Percentiles rank a stretch among this genome's conserved stretches.
phyloP scores from a whole-genome alignment of 2,797 vertebrate genomes.

The Salmo trutta region DNA sequence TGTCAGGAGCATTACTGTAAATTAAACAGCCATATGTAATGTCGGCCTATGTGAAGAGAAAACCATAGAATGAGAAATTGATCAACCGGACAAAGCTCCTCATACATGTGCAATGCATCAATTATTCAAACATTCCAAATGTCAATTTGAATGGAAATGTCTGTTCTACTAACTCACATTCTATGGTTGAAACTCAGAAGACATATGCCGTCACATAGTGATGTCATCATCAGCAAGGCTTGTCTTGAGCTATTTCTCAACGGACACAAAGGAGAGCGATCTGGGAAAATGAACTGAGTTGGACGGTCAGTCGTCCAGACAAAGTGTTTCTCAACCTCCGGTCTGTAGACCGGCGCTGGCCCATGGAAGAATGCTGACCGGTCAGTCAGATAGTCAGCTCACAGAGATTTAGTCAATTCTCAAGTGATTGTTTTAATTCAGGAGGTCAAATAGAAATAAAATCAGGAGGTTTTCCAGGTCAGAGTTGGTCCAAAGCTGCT shows the following conservation, averaged over 20 bases:
- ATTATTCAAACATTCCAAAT: neutral
- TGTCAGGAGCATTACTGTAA: too few species aligned
- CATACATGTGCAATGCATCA: neutral
- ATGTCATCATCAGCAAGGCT: slow-evolving; percentile 1
- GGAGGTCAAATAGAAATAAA: too few species aligned
- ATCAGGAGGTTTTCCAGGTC: too few species aligned
- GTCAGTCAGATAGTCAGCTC: neutral
- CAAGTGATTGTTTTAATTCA: too few species aligned
- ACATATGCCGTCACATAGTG: neutral
- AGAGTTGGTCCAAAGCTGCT: too few species aligned
- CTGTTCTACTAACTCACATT: neutral
- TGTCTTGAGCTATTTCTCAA: neutral
- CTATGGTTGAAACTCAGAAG: neutral
- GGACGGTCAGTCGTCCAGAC: neutral
- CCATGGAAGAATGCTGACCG: neutral
- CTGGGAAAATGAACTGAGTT: neutral
- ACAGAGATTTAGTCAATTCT: neutral
- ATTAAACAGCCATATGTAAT: neutral
- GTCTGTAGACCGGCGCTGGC: neutral
- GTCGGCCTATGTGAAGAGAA: neutral
- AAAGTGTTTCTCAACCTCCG: neutral
- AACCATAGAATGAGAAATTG: neutral
- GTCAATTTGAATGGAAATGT: neutral
- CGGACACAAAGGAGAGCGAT: neutral
- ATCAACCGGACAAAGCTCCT: neutral